Evolutionary conservation across 2,888 invertebrate genomes (phyloP), one percentile per base, ranked within the genome.

Genomic region (Lepidocyrtinus sp.): DNA sequence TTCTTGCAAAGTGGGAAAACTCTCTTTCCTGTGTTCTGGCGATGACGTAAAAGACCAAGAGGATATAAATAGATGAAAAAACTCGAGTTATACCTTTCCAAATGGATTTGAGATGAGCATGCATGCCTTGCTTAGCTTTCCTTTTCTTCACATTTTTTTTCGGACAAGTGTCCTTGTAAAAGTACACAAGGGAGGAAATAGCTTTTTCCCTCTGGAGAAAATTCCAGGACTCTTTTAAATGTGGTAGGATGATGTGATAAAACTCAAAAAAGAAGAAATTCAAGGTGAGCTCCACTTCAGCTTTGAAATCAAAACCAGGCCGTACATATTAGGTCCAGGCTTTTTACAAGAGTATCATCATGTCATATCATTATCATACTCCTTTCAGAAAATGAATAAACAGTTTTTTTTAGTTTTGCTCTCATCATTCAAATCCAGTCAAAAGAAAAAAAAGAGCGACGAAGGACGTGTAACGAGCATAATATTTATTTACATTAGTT

Each of bases 101-200:
- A 50, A 50, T 7, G 50, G 50, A 50, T 50, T 50, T 50, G 50
- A 50, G 50, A 50, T 50, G 50, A 50, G 50, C 5, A n/a, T n/a
- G n/a, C n/a, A n/a, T n/a, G n/a, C n/a, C n/a, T n/a, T n/a, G n/a
- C n/a, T n/a, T n/a, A n/a, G n/a, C n/a, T n/a, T n/a, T n/a, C n/a
- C n/a, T n/a, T n/a, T 50, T 50, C 50, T 7, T 17, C 15, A 50
- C 2, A 50, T 7, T 50, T 17, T n/a, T 50, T n/a, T n/a, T n/a
- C n/a, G 50, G 15, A 50, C 50, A 50, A 50, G 50, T 50, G 50
- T 50, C 50, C 50, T 50, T 50, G 50, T 7, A 17, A 50, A 50
- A 12, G n/a, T 7, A 2, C 15, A 50, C 50, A 50, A 12, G 17
- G 17, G 2, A 50, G 50, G 36, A 50, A 50, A 50, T n/a, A 2